Conservation (phyloP, 2,797 vertebrate genomes). For the Fistularia commersonii region DNA sequence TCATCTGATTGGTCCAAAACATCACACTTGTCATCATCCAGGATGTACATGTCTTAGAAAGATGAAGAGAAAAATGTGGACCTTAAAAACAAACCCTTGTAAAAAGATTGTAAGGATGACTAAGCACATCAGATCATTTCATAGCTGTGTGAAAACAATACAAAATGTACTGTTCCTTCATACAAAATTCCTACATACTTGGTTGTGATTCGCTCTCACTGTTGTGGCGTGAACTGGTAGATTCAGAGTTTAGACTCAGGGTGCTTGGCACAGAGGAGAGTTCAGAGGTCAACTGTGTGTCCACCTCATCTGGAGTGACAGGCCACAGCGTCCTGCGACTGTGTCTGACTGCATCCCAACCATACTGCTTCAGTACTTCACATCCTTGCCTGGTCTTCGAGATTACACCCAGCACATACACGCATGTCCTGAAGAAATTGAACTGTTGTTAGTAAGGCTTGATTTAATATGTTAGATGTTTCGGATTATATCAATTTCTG, state of each 20-base stretch:
- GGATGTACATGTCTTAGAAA: slow-evolving; percentile 89
- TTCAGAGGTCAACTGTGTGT: slow-evolving; percentile 84
- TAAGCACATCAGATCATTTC: neutral
- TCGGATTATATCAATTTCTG: too few species aligned
- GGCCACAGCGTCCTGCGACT: slow-evolving; percentile 94
- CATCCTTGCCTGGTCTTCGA: slow-evolving; percentile 96
- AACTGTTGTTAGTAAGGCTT: slow-evolving; percentile 2
- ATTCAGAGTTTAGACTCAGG: slow-evolving; percentile 95
- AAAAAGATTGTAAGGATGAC: neutral
- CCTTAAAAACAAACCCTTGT: neutral
- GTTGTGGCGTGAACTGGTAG: slow-evolving; percentile 95
- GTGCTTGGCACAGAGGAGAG: slow-evolving; percentile 95
- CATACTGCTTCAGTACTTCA: slow-evolving; percentile 91
- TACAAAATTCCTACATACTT: slow-evolving; percentile 73
- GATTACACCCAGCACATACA: slow-evolving; percentile 88
- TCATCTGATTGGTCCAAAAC: slow-evolving; percentile 87
- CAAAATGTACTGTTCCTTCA: neutral
- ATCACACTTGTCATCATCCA: slow-evolving; percentile 91
- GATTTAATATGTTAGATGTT: too few species aligned
- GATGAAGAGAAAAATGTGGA: neutral
- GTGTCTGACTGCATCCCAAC: slow-evolving; percentile 94
- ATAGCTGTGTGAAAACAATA: neutral
- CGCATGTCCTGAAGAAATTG: slow-evolving; percentile 59
- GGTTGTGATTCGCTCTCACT: slow-evolving; percentile 97
- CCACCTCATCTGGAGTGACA: slow-evolving; percentile 93